A percentile compares a stretch with the other conserved stretches of the same genome.
These are phyloP conservation scores for Salmo trutta DNA, from an alignment of 2,797 vertebrate species.

Conservation along the genomic window DNA sequence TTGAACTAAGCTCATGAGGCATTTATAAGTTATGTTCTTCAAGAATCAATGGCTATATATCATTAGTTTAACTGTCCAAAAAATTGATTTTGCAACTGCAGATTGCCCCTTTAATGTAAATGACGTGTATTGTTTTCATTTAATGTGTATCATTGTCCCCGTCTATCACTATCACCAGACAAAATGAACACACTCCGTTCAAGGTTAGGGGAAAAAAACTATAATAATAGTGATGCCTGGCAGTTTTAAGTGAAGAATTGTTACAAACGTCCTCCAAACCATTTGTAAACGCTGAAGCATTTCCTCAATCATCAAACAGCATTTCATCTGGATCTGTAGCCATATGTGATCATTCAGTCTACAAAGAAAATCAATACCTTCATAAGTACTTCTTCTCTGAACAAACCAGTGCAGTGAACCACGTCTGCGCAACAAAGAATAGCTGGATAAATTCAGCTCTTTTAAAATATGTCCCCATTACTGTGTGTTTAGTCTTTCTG, in stretches of 20 bases:
- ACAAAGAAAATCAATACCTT: no score
- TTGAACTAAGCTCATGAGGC: no score
- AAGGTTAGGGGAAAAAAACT: not conserved
- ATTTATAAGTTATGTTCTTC: no score
- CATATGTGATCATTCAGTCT: no score
- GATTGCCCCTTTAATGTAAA: not conserved
- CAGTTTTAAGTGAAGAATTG: not conserved
- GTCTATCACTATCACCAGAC: not conserved
- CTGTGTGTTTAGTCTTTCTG: not conserved
- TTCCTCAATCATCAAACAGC: constrained; percentile 3
- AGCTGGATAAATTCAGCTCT: not conserved
- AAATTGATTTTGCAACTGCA: not conserved
- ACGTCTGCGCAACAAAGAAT: no score
- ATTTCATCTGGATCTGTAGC: constrained; percentile 1
- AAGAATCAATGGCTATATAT: no score
- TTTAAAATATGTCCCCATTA: not conserved
- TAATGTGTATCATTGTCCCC: not conserved
- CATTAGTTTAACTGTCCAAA: not conserved
- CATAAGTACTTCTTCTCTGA: no score
- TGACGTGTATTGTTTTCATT: not conserved
- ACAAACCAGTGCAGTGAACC: no score
- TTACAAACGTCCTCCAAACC: not conserved
- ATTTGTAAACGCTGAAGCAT: constrained; percentile 15
- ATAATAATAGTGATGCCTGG: not conserved
- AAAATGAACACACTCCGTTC: not conserved